phyloP scores from a whole-genome alignment of 2,113 vertebrate species.

The Lepus timidus region DNA sequence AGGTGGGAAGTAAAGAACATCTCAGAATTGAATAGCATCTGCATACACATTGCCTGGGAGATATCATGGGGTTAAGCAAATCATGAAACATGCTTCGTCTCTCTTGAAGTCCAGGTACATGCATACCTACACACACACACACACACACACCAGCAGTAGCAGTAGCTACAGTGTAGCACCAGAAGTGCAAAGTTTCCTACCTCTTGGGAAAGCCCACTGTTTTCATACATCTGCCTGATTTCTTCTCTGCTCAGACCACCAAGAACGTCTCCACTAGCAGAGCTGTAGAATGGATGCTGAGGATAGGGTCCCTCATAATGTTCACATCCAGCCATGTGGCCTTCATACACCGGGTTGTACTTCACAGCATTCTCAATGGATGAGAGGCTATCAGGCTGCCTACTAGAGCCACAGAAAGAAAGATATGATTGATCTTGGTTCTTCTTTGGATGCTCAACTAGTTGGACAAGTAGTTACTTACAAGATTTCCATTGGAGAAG shows the following conservation, averaged over 20 bases:
- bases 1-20: background rate
- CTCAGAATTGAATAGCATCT: background rate
- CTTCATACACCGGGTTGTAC: slow-evolving; percentile 95
- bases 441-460: background rate
- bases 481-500: slow-evolving; percentile 13
- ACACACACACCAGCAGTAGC: background rate
- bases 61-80: background rate
- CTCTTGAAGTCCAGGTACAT: background rate
- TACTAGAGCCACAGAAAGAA: slow-evolving; percentile 81
- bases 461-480: background rate
- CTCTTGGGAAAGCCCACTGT: slow-evolving; percentile 95
- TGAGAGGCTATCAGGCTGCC: slow-evolving; percentile 91
- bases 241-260: slow-evolving; percentile 97
- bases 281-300: slow-evolving; percentile 90
- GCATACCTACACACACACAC: too few relatives aligned
- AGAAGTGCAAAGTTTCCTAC: slow-evolving; percentile 83
- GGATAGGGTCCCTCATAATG: slow-evolving; percentile 92
- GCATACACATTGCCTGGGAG: background rate
- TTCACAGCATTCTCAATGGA: slow-evolving; percentile 95
- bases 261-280: slow-evolving; percentile 92
- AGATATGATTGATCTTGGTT: background rate
- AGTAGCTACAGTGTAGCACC: background rate
- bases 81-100: background rate
- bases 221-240: slow-evolving; percentile 96
- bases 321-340: slow-evolving; percentile 91